Base-by-base conservation (phyloP, 2,113 vertebrate species). In the Butorides virescens region DNA sequence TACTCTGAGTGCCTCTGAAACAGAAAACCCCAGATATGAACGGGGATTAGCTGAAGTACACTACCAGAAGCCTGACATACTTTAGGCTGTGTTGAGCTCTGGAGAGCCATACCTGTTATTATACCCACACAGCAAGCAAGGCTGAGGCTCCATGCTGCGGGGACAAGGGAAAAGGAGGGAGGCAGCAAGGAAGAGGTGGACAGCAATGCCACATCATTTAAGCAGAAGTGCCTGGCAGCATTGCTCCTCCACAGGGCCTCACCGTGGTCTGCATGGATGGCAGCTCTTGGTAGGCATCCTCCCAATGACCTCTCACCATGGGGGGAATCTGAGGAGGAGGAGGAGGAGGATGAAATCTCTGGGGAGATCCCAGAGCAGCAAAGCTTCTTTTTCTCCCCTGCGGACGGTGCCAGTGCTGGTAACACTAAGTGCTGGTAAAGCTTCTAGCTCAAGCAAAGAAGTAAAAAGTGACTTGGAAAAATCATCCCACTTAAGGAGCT, bases 81-180 rank as follows among this genome's bases (percentile, higher is more conserved):
- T 82, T 88, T 14, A 88, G 61, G 49, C 72, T 71, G 27, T 46
- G 49, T 65, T 2, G 2, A 74, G 42, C 71, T 82, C 30, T 55
- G 55, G 67, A 88, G 34, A 72, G 47, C 37, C 65, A 20, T 25
- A 68, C 46, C 37, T 42, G 29, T 27, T 75, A 9, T 47, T 78
- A 50, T 20, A 87, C 9, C 16, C 53, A 84, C 62, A 37, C 20
- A 32, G 32, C 2, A 6, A 87, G 53, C 17, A 79, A 73, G 49
- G 23, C 42, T 47, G 30, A 52, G 55, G 42, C 19, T 81, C 34
- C 0, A 0, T 2, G 8, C 22, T 29, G 8, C 0, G 0, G 12
- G 26, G 27, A 67, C 30, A 32, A 49, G 11, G 16, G 23, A 42
- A 70, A 32, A 68, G 20, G 42, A 46, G 37, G 26, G 42, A 88